Base-by-base conservation (phyloP, 2,797 vertebrate genomes). In the Falco rusticolus region DNA sequence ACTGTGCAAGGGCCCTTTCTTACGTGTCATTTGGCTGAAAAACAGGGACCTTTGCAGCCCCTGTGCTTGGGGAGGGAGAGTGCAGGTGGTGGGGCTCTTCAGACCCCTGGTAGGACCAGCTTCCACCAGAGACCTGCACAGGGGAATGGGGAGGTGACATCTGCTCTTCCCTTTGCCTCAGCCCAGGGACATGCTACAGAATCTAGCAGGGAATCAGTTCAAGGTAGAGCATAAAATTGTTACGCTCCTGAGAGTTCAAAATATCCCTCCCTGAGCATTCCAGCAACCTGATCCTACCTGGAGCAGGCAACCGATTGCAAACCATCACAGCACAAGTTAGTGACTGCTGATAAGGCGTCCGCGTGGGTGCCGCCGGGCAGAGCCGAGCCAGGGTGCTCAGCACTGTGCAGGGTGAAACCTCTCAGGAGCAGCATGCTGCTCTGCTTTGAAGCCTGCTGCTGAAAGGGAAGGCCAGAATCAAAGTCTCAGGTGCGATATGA, bases 351-450 rank as follows among this genome's bases (percentile, higher is more conserved):
- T 9, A 9, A 68, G 50, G 41, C 72, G 39, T 16, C 29, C 16
- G 2, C 26, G 4, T 8, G 56, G 75, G 16, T 69, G 79, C 54
- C 82, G 31, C 1, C 43, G 53, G 48, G 17, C 53, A 61, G 47
- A 16, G 25, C 21, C 9, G 43, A 24, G 25, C 10, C 54, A 25
- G 43, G 24, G 29, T 2, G 0, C 34, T 64, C 39, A 24, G 56
- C 1, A 0, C 20, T 0, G 0, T 5, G 13, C 17, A 20, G 54
- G 56, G 25, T 53, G 28, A 68, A 63, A 29, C 12, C 41, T 39
- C 59, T 47, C 72, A 43, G 13, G 29, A 71, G 31, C 28, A 21
- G 20, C 0, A 3, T 6, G 57, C 34, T n/a, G 6, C 33, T 75
- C 68, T 61, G 26, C 63, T 86, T 48, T 56, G 65, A 41, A 77